phyloP scores from a whole-genome alignment of 2,888 invertebrate genomes.

The Cryptus armator region DNA sequence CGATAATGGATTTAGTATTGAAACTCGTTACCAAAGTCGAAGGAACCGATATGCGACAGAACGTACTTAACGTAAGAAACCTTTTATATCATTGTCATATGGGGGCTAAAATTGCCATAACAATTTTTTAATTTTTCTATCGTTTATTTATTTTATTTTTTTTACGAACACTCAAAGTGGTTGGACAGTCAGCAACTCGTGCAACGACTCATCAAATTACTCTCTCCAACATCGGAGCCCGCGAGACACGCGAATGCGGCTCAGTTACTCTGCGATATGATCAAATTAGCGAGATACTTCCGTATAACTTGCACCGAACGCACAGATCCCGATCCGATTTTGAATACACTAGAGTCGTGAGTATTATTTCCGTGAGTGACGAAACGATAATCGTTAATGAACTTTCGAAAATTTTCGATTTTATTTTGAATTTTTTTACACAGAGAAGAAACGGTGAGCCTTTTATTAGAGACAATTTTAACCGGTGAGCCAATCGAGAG shows the following conservation, averaged over 20 bases:
- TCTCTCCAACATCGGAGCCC: constrained; percentile 89
- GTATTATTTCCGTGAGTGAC: constrained; percentile 75
- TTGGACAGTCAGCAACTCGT: constrained; percentile 95
- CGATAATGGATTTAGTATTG: constrained; percentile 96
- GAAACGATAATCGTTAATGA: not conserved
- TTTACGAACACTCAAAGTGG: constrained; percentile 89
- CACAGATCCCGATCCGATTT: constrained; percentile 90
- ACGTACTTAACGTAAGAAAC: constrained; percentile 89
- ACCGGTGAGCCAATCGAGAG: constrained; percentile 89
- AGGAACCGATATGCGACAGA: constrained; percentile 90
- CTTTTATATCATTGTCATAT: not conserved
- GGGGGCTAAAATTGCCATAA: constrained; percentile 8
- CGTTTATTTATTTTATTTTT: constrained; percentile 39
- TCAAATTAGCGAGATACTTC: constrained; percentile 89
- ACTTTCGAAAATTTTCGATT: constrained; percentile 11
- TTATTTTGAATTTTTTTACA: constrained; percentile 49
- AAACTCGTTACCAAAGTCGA: constrained; percentile 94
- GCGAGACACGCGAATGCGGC: constrained; percentile 95
- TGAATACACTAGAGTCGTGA: constrained; percentile 91
- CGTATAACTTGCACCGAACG: constrained; percentile 87
- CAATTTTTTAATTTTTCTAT: constrained; percentile 46
- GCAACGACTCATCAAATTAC: constrained; percentile 90
- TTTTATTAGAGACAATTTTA: constrained; percentile 92
- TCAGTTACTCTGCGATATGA: constrained; percentile 95
- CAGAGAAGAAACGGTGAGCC: constrained; percentile 89